These are phyloP conservation scores for Cepaea hortensis DNA, from an alignment of 2,888 invertebrate genomes.

Conservation along the genomic window DNA sequence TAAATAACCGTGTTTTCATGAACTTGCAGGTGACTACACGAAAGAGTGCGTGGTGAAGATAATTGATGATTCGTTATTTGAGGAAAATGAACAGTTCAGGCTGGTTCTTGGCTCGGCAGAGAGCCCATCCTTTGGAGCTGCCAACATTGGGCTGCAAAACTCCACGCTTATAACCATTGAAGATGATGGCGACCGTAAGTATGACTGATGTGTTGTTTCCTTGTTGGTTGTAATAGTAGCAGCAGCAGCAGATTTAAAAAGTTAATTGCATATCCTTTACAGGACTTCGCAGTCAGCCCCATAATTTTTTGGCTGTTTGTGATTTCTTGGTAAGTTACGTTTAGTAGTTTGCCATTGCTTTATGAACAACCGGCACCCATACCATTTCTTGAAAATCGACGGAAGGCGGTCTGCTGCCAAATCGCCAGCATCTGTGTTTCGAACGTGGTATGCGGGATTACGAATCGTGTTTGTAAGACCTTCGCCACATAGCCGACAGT, in stretches of 20 bases:
- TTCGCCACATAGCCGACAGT: neutral
- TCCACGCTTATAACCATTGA: slow-evolving; percentile 68
- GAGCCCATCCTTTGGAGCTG: slow-evolving; percentile 65
- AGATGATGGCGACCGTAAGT: slow-evolving; percentile 74
- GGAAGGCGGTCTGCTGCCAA: no score
- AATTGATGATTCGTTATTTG: slow-evolving; percentile 71
- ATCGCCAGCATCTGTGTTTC: no score
- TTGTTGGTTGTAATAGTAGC: neutral
- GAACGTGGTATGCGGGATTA: no score
- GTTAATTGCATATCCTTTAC: no score
- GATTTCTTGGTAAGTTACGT: no score
- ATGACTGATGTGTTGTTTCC: no score
- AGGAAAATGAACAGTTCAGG: slow-evolving; percentile 71
- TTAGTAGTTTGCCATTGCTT: no score
- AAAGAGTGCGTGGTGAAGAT: slow-evolving; percentile 72
- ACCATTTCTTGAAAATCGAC: no score
- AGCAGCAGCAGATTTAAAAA: neutral
- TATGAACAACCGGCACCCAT: no score
- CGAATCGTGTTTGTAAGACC: no score
- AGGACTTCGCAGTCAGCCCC: no score
- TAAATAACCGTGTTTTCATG: neutral
- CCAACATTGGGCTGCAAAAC: slow-evolving; percentile 67
- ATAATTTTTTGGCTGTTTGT: no score
- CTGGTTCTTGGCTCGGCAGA: slow-evolving; percentile 72
- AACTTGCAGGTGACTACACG: slow-evolving; percentile 69